phyloP scores from a whole-genome alignment of 2,888 invertebrate genomes.

The Drosophila mulleri region DNA sequence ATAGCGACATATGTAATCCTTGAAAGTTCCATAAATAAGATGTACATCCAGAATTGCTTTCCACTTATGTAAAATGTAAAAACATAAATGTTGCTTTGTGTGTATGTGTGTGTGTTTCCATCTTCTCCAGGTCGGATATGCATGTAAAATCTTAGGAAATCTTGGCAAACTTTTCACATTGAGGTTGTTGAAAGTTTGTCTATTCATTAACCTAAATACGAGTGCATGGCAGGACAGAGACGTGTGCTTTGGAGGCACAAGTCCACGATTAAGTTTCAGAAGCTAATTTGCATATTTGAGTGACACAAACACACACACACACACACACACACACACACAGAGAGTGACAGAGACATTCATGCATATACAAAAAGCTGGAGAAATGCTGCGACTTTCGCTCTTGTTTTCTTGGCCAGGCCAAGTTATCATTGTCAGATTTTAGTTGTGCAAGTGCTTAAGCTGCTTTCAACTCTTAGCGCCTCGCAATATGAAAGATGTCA shows the following conservation, averaged over 20 bases:
- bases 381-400: constrained; percentile 49
- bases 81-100: neutral
- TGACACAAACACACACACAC: constrained; percentile 33
- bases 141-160: constrained; percentile 17
- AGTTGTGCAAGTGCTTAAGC: constrained; percentile 38
- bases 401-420: constrained; percentile 40
- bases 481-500: constrained; percentile 47
- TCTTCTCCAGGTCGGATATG: constrained; percentile 35
- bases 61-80: constrained; percentile 1
- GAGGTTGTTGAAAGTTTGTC: constrained; percentile 78
- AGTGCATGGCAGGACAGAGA: constrained; percentile 25
- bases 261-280: constrained; percentile 65
- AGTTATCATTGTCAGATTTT: constrained; percentile 58
- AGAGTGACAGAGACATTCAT: neutral
- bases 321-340: constrained; percentile 15
- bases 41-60: neutral
- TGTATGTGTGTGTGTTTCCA: constrained; percentile 1
- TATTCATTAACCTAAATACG: constrained; percentile 79
- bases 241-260: constrained; percentile 26
- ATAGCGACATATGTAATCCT: neutral
- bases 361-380: constrained; percentile 8
- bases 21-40: neutral
- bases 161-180: constrained; percentile 71
- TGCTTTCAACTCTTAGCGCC: constrained; percentile 36
- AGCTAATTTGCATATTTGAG: constrained; percentile 81